These are phyloP conservation scores for Coilia nasus DNA, from an alignment of 2,797 vertebrate species.

Conservation along the genomic window DNA sequence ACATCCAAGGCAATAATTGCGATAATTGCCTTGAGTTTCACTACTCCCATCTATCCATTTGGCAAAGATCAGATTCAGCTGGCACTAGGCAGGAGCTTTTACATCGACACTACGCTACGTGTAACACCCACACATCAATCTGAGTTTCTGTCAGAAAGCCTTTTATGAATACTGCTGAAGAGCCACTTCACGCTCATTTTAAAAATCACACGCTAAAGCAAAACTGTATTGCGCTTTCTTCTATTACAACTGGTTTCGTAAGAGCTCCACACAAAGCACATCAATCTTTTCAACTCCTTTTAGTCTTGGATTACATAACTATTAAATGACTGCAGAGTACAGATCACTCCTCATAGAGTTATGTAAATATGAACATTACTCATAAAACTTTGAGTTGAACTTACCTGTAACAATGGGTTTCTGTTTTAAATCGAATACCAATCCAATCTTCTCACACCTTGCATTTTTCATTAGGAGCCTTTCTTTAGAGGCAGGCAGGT, in stretches of 20 bases:
- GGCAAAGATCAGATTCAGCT: constrained; percentile 23
- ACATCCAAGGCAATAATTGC: not conserved
- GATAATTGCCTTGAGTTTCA: constrained; percentile 18
- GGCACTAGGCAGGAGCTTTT: constrained; percentile 45
- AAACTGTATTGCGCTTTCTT: not conserved
- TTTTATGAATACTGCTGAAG: constrained; percentile 62
- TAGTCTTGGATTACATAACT: not conserved
- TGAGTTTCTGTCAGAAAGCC: constrained; percentile 61
- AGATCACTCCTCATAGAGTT: not conserved
- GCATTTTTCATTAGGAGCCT: not conserved
- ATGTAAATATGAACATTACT: not conserved
- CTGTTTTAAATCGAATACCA: not conserved
- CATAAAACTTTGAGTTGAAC: not conserved
- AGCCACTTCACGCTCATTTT: constrained; percentile 59
- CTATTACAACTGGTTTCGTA: not conserved
- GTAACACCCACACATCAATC: constrained; percentile 62
- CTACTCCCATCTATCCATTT: constrained; percentile 49
- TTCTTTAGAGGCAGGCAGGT: not conserved
- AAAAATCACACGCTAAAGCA: constrained; percentile 16
- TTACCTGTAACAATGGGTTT: not conserved
- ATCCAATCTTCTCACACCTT: not conserved
- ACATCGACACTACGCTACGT: constrained; percentile 66
- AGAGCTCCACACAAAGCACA: not conserved
- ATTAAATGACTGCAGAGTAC: not conserved
- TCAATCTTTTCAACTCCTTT: not conserved